Conservation (phyloP, 2,113 vertebrate species). For the Podarcis raffonei region DNA sequence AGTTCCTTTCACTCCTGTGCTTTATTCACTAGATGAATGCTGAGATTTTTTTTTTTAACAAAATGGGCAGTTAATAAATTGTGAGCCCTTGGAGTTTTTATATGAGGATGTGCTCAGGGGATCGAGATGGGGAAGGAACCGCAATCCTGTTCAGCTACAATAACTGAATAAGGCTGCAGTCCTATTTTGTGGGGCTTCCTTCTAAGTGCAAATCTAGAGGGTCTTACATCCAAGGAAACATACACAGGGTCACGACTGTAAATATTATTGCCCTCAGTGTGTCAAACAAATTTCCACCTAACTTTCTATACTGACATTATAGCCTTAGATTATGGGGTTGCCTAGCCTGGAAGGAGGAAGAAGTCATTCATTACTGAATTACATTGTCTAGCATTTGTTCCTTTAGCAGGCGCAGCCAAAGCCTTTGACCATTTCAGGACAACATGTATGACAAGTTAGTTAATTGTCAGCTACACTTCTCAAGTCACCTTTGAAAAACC, state of each 20-base stretch:
- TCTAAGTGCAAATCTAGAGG: neutral
- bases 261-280: neutral
- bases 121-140: no score
- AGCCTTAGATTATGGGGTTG: neutral
- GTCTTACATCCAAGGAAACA: no score
- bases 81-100: neutral
- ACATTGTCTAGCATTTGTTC: neutral
- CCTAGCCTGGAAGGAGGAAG: neutral
- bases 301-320: neutral
- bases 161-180: neutral
- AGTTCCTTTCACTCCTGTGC: neutral
- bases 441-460: neutral
- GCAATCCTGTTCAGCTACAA: neutral
- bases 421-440: neutral
- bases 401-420: neutral
- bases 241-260: neutral
- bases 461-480: neutral
- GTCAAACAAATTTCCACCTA: neutral
- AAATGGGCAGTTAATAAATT: neutral
- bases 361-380: neutral
- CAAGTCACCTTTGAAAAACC: neutral
- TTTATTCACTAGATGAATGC: no score
- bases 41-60: no score
- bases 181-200: no score
- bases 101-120: neutral